phyloP scores from a whole-genome alignment of 37 sponge, comb jelly and placozoan species.

The Cladorhizidae sp. region DNA sequence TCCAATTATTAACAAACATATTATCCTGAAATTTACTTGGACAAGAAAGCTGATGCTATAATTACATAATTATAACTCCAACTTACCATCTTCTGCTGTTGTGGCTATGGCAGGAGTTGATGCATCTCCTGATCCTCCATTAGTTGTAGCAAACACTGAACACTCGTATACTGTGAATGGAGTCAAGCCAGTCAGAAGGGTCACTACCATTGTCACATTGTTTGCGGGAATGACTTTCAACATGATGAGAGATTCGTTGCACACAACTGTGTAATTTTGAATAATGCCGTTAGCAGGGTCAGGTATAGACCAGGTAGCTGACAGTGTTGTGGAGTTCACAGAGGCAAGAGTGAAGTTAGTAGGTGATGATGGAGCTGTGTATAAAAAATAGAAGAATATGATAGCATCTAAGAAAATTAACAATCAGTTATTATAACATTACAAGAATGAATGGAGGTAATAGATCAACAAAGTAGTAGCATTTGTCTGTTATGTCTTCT shows the following conservation, averaged over 20 bases:
- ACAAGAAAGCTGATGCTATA: too few species aligned
- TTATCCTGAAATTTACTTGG: too few species aligned
- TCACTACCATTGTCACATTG: too few species aligned
- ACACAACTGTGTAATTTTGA: constrained; percentile 34
- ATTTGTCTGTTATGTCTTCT: constrained; percentile 29
- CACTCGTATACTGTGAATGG: constrained; percentile 58
- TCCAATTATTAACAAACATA: too few species aligned
- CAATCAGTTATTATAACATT: too few species aligned
- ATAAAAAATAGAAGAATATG: too few species aligned
- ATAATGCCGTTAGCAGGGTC: constrained; percentile 45
- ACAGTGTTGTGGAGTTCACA: neutral
- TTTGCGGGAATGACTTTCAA: too few species aligned
- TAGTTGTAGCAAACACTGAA: constrained; percentile 55
- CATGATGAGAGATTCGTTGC: neutral
- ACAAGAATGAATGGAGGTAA: too few species aligned
- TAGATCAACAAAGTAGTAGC: too few species aligned
- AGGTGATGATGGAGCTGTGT: constrained; percentile 2
- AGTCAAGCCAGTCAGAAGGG: constrained; percentile 27
- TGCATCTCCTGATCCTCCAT: constrained; percentile 36
- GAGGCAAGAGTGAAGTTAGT: neutral
- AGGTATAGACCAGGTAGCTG: constrained; percentile 30
- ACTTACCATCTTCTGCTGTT: constrained; percentile 50
- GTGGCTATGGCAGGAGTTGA: constrained; percentile 3
- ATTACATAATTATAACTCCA: too few species aligned
- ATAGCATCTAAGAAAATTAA: too few species aligned